Evolutionary conservation across 2,113 vertebrate genomes (phyloP), one percentile per base, ranked within the genome.

Genomic region (Gopherus evgoodei): DNA sequence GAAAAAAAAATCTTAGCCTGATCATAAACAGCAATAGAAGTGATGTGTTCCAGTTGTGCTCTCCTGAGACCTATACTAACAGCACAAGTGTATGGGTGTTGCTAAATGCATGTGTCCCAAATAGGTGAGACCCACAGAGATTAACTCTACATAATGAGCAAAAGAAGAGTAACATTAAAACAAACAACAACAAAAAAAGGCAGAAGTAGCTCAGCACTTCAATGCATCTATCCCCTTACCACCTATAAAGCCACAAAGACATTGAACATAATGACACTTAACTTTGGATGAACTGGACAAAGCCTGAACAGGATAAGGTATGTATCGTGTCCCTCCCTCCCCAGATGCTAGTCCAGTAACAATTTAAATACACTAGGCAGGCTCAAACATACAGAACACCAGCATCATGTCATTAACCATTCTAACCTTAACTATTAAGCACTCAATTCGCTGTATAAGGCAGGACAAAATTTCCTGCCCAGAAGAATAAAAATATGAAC

Each of bases 261-360:
- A 79, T 91, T 90, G 79, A 97, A 89, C 57, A 52, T 87, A 94
- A 90, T 29, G 44, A 78, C 86, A 65, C 94, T 97, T 96, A 96
- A 97, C 97, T 96, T 96, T 97, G 97, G 95, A 94, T 97, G 94
- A 96, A 96, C 95, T 91, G 96, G 87, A 84, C 91, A 90, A 93
- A 90, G 81, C 38, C 93, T 12, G 24, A 97, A 92, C 88, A 22
- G 90, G 27, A 84, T 87, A 94, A 92, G 88, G 90, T 95, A 95
- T 89, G 27, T 80, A 14, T 90, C 24, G 75, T 93, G 76, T 65
- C 59, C 65, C 47, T 92, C 75, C 50, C 57, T 27, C 16, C 91
- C 88, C 92, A 80, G 83, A 11, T 75, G 25, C 50, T 92, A 91
- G 89, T 44, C 25, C 80, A 89, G 75, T 81, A 90, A 93, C 86